phyloP scores from a whole-genome alignment of 2,888 invertebrate genomes.

The Perithous albicinctus region DNA sequence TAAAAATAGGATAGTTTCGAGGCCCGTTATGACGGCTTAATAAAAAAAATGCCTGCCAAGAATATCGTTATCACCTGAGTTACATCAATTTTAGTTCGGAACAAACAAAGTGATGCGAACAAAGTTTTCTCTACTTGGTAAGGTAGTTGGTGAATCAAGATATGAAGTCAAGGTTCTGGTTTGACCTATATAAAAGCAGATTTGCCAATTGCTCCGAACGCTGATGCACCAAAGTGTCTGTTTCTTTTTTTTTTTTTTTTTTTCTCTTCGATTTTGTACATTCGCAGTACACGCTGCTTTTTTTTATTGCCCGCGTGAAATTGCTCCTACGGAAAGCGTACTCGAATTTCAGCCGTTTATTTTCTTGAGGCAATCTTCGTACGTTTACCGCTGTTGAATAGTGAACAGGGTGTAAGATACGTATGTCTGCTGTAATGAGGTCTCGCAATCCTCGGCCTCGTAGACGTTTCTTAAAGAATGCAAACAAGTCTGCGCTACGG shows the following conservation, averaged over 20 bases:
- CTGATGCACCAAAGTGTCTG: constrained; percentile 17
- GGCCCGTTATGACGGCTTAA: neutral
- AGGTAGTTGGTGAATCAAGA: constrained; percentile 19
- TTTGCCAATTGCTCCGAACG: constrained; percentile 21
- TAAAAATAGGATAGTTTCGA: neutral
- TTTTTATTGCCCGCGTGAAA: constrained; percentile 25
- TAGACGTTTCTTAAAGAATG: constrained; percentile 18
- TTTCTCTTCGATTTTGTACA: neutral
- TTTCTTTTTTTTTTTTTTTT: too few relatives aligned
- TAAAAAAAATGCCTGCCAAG: neutral
- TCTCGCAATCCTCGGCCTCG: constrained; percentile 14
- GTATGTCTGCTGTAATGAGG: constrained; percentile 30
- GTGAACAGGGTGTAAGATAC: neutral
- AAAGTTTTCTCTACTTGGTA: constrained; percentile 30
- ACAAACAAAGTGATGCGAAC: constrained; percentile 36
- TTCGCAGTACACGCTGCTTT: constrained; percentile 16
- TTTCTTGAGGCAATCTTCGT: constrained; percentile 40
- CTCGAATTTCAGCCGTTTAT: constrained; percentile 17
- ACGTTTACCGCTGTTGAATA: neutral
- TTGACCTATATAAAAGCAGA: constrained; percentile 18
- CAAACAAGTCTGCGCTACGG: neutral
- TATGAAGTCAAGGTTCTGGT: constrained; percentile 46
- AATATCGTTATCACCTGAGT: constrained; percentile 27
- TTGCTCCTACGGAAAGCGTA: constrained; percentile 22
- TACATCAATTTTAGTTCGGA: constrained; percentile 46